Conservation (phyloP, 1,140 invertebrate species). For the Sycobia sp. region DNA sequence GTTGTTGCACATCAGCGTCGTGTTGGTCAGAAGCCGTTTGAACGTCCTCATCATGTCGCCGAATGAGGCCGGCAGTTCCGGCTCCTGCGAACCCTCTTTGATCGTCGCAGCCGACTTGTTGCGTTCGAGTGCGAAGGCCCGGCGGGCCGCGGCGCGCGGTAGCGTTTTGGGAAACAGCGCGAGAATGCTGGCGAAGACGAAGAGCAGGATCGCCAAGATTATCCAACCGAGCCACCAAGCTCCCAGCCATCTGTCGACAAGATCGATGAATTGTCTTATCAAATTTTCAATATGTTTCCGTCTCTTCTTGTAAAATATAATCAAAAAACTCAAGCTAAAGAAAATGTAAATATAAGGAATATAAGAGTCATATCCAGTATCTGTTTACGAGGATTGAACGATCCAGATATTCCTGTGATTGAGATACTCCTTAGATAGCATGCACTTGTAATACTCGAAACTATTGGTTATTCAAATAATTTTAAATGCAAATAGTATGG, state of each 20-base stretch:
- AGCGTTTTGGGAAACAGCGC: slow-evolving; percentile 71
- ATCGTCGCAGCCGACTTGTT: slow-evolving; percentile 53
- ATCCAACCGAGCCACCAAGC: slow-evolving; percentile 84
- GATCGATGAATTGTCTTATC: no score
- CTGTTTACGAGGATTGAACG: no score
- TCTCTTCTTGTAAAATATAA: no score
- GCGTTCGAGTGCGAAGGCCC: slow-evolving; percentile 57
- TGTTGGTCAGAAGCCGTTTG: slow-evolving; percentile 68
- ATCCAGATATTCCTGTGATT: no score
- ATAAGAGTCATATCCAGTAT: no score
- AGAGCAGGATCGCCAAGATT: slow-evolving; percentile 68
- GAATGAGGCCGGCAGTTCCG: slow-evolving; percentile 59
- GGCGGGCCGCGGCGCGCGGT: slow-evolving; percentile 66
- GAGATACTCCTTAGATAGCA: no score
- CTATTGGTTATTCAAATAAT: no score
- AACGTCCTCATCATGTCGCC: slow-evolving; percentile 69
- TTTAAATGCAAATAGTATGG: no score
- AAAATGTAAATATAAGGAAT: no score
- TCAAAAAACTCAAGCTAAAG: no score
- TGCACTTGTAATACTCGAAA: no score
- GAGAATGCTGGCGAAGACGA: slow-evolving; percentile 68
- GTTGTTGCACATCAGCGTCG: slow-evolving; percentile 72
- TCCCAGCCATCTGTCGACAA: slow-evolving; percentile 68
- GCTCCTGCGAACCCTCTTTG: slow-evolving; percentile 37
- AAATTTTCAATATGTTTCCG: background rate